Conservation (phyloP, 2,888 invertebrate genomes). For the Diloba caeruleocephala region DNA sequence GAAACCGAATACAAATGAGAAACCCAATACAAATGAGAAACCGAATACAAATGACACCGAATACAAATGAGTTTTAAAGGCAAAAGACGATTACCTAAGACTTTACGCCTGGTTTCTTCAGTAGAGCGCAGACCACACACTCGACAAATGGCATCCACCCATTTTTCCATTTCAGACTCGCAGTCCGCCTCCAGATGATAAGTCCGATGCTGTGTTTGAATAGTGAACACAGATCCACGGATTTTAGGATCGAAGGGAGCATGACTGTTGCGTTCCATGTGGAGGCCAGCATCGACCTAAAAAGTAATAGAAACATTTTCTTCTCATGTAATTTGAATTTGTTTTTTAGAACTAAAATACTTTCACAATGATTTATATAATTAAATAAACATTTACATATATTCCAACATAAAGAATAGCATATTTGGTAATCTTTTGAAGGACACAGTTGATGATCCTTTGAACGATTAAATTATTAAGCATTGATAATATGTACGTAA, state of each 20-base stretch:
- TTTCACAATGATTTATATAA: too few species aligned
- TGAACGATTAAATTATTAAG: too few species aligned
- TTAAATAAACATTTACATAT: too few species aligned
- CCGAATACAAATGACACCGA: background rate
- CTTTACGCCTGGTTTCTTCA: slow-evolving; percentile 83
- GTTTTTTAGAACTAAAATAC: too few species aligned
- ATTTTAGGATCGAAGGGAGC: slow-evolving; percentile 91
- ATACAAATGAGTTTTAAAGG: background rate
- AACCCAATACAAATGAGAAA: background rate
- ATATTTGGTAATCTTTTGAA: too few species aligned
- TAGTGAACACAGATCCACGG: slow-evolving; percentile 93
- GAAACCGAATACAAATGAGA: background rate
- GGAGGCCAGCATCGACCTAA: slow-evolving; percentile 95
- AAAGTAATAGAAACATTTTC: slow-evolving; percentile 7
- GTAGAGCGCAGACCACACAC: slow-evolving; percentile 96
- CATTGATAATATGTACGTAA: too few species aligned
- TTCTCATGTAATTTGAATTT: too few species aligned
- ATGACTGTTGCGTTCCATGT: slow-evolving; percentile 94
- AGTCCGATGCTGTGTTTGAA: slow-evolving; percentile 95
- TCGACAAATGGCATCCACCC: slow-evolving; percentile 98
- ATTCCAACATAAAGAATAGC: too few species aligned
- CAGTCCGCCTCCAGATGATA: slow-evolving; percentile 98
- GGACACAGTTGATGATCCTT: too few species aligned
- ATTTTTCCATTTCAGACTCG: slow-evolving; percentile 97
- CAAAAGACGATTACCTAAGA: slow-evolving; percentile 35